A percentile compares a stretch with the other conserved stretches of the same genome.
Evolutionary conservation across 2,888 invertebrate species (phyloP).

Genomic region (Lycocerus yunnanus): DNA sequence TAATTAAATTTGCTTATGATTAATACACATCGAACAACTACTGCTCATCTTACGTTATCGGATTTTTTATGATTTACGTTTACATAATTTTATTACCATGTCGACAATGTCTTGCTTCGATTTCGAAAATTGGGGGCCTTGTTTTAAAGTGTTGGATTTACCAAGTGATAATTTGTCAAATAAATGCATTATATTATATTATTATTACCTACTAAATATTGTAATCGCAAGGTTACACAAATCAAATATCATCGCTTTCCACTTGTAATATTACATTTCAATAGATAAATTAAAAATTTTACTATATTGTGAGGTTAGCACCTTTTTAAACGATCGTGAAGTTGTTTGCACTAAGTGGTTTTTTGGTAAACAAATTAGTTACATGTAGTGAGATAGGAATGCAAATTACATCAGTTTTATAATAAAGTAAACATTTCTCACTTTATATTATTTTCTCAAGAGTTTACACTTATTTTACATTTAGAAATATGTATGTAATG

Average conservation of each 20-base stretch:
- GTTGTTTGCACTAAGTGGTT: not conserved
- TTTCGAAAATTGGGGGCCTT: not conserved
- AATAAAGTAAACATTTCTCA: not conserved
- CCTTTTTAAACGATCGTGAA: not conserved
- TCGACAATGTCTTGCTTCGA: not conserved
- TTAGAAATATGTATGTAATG: not conserved
- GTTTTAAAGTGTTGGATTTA: not conserved
- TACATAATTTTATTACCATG: not conserved
- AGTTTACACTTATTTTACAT: not conserved
- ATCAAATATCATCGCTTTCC: not conserved
- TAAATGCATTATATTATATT: no score
- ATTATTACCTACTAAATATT: no score
- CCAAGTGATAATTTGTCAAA: not conserved
- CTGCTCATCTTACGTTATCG: not conserved
- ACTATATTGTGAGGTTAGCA: not conserved
- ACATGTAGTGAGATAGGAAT: not conserved
- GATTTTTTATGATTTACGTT: not conserved
- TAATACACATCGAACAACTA: not conserved
- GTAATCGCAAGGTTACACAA: not conserved
- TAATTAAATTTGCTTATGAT: not conserved
- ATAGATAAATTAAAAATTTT: not conserved
- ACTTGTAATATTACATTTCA: not conserved
- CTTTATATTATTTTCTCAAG: not conserved
- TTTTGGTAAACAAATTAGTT: not conserved
- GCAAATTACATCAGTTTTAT: not conserved